Percentiles rank a stretch among this genome's conserved stretches.
phyloP scores from a whole-genome alignment of 2,113 vertebrate species.

The Pampusana beccarii region DNA sequence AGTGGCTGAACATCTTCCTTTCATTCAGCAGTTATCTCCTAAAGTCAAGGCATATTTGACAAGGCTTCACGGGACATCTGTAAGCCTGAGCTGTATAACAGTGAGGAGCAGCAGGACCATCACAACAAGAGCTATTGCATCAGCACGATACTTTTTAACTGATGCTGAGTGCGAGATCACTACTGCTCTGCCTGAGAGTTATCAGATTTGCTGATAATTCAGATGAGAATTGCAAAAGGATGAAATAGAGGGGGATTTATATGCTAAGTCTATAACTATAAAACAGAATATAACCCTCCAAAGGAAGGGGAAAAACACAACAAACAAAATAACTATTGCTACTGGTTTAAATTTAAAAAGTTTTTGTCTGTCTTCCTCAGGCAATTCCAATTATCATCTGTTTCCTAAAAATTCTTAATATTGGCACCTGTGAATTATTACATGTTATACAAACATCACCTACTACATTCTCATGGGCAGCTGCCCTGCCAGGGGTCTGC shows the following conservation, averaged over 20 bases:
- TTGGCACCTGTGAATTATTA: not conserved
- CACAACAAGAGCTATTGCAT: not conserved
- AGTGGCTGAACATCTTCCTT: not conserved
- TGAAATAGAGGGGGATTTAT: not conserved
- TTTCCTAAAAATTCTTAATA: not conserved
- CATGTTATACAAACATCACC: not conserved
- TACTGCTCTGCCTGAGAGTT: fast-evolving
- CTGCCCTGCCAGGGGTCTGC: not conserved
- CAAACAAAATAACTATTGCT: not conserved
- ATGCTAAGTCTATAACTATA: not conserved
- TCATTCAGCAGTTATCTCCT: not conserved
- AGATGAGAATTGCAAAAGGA: not conserved
- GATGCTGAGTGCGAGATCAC: fast-evolving
- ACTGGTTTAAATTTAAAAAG: not conserved
- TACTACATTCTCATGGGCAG: not conserved
- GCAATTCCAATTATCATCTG: not conserved
- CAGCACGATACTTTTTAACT: not conserved
- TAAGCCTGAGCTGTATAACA: not conserved
- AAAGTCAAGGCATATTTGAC: not conserved
- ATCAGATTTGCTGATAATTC: not conserved
- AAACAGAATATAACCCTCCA: not conserved
- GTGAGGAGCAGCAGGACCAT: not conserved
- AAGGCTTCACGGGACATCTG: not conserved
- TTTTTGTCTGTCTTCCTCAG: not conserved
- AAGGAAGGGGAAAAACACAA: not conserved